Evolutionary conservation across 2,888 invertebrate species (phyloP), one percentile per base, ranked within the genome.

Genomic region (Adela reaumurella): DNA sequence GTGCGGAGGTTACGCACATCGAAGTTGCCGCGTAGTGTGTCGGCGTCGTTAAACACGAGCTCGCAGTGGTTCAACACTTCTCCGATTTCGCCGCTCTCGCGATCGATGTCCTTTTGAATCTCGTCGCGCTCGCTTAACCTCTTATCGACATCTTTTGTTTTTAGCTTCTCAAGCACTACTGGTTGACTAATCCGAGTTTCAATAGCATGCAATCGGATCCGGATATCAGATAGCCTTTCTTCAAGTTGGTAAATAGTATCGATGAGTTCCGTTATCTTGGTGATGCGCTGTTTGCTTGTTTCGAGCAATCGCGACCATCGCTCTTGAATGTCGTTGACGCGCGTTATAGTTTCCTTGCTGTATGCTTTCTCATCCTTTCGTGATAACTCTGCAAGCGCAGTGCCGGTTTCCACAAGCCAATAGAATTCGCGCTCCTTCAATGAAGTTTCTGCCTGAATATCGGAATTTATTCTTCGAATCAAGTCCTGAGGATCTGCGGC

Each of bases 21-120:
- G 48, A 90, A 86, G 56, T 89, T 85, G 0, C 85, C 83, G 59
- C 87, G 88, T 67, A 86, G 83, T 0, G 85, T 80, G 56, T 90
- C 89, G 2, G 87, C 84, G 58, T 92, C 91, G 58, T 83, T 88
- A 45, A 92, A 70, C 2, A 92, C 70, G 45, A 90, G 81, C 58
- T 92, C 90, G 58, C 91, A 90, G 16, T 90, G 81, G 61, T 90
- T 92, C 2, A 93, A 68, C 0, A 91, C 85, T 61, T 92, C 90
- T 1, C 87, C 88, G 3, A 94, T 83, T 57, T 89, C 87, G 46
- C 84, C 83, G 61, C 90, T 90, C 60, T 92, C 88, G 17, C 83
- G 81, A 63, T 92, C 90, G 43, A 94, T 88, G 5, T 82, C 83
- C 51, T 85, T 86, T 60, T 90, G 89, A 20, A 92, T 80, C 48